Base-by-base conservation (phyloP, 2,797 vertebrate species). In the Iguana delicatissima region DNA sequence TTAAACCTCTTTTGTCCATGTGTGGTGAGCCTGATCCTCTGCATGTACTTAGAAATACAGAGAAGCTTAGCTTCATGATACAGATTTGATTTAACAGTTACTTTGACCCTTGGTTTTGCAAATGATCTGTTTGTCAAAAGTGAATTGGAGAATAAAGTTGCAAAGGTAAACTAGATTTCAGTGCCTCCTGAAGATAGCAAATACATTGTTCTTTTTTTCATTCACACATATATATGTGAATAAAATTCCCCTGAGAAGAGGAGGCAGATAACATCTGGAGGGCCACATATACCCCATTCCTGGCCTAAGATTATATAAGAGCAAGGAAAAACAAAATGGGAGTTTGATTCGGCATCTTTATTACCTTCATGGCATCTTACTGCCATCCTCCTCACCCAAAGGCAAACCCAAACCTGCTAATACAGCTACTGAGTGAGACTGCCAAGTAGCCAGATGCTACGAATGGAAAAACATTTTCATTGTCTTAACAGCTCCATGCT, bases 301-400 rank as follows among this genome's bases (percentile, higher is more conserved):
- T 35, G 35, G 4, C 73, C 24, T 95, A 92, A 83, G 62, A 80
- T 46, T 46, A 46, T 93, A 90, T 80, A 91, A 0, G 12, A 85
- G 62, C 32, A 80, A 26, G 35, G 55, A 84, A 86, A 89, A 32
- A 89, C 20, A 77, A 77, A 42, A 84, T 67, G 89, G 89, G 59
- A 92, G 87, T 46, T 1, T 92, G 89, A 88, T 90, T 59, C 93
- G 92, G 95, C 86, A 90, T 92, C 87, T 91, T 91, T 90, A 89
- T 86, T 95, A 16, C 32, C n/a, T 77, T 42, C 9, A 42, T 69
- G 67, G 26, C 67, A 69, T 69, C 29, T 69, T 69, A 32, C 2
- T 69, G 93, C 92, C 92, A 32, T 32, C 67, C 95, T 96, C 91
- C 93, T 87, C 94, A 92, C 94, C 95, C 93, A 96, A 91, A 96